phyloP scores from a whole-genome alignment of 2,113 vertebrate genomes.

The Emydocephalus ijimae region DNA sequence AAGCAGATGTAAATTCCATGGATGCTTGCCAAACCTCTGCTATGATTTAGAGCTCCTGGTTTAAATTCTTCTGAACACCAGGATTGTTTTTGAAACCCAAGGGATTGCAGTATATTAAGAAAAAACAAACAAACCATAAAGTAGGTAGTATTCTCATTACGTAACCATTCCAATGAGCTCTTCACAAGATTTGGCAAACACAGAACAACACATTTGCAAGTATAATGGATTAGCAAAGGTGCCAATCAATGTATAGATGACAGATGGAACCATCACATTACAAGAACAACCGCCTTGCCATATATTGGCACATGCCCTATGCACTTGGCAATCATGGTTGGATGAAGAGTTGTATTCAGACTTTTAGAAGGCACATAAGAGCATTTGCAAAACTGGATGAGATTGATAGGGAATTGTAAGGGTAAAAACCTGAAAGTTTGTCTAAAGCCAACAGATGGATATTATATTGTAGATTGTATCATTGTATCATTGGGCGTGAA shows the following conservation, averaged over 20 bases:
- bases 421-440: not conserved
- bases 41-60: constrained; percentile 7
- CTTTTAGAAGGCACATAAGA: not conserved
- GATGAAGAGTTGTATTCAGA: not conserved
- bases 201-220: not conserved
- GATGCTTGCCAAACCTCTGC: constrained; percentile 4
- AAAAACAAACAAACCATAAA: not conserved
- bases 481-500: too few relatives aligned
- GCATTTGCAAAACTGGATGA: not conserved
- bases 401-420: not conserved
- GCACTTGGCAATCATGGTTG: not conserved
- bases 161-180: not conserved
- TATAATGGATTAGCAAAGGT: not conserved
- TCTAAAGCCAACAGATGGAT: not conserved
- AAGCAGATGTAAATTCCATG: constrained; percentile 17
- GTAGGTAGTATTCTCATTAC: not conserved
- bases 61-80: not conserved
- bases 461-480: not conserved
- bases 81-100: not conserved
- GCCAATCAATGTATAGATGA: not conserved
- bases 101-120: not conserved
- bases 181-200: not conserved
- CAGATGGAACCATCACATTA: not conserved
- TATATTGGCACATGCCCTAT: not conserved
- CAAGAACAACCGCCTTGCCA: not conserved